Conservation (phyloP, 2,113 vertebrate species). For the human (Homo sapiens) region DNA sequence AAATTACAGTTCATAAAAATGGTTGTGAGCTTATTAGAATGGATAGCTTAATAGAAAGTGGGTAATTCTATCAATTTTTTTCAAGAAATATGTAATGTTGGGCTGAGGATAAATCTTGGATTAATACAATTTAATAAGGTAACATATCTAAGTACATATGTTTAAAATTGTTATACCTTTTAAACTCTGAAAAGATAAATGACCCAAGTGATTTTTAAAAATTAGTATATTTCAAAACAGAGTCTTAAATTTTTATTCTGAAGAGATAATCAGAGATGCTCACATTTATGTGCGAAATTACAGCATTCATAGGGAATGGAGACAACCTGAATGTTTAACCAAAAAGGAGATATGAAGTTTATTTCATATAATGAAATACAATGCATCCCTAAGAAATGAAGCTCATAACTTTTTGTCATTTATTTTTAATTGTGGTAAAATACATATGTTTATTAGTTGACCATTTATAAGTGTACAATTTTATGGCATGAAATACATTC, state of each 20-base stretch:
- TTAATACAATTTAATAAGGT: neutral
- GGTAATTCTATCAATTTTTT: neutral
- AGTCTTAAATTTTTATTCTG: neutral
- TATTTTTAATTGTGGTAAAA: neutral
- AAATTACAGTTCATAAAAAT: neutral
- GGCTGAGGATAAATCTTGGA: neutral
- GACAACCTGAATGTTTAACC: neutral
- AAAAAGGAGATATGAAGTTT: neutral
- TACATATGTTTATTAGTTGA: neutral
- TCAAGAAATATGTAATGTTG: neutral
- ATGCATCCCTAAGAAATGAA: neutral
- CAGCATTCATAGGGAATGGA: neutral
- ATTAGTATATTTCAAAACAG: neutral
- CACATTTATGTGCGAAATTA: neutral
- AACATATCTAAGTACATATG: neutral
- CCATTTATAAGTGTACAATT: neutral
- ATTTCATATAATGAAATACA: neutral
- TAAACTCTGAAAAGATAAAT: neutral
- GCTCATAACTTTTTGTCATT: neutral
- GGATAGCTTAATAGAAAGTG: neutral
- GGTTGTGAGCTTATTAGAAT: neutral
- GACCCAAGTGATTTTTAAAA: neutral
- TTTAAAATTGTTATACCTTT: neutral
- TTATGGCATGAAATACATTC: neutral
- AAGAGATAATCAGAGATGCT: neutral